Percentiles rank a stretch among this genome's conserved stretches.
Conservation (phyloP, 2,113 vertebrate species). For the Heliornis fulica region DNA sequence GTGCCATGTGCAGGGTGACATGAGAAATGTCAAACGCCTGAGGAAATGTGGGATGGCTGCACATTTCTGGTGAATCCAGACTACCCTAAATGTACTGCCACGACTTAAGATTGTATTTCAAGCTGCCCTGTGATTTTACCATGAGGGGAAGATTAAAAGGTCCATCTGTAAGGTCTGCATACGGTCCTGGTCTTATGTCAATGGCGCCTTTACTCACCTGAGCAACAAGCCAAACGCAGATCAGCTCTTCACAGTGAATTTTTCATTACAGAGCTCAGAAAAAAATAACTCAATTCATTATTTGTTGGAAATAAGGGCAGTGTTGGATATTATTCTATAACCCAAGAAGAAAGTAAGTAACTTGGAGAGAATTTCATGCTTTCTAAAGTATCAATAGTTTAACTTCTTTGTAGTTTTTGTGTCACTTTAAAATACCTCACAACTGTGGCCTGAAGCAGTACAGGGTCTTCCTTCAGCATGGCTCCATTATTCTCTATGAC, state of each 20-base stretch:
- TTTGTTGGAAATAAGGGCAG: background rate
- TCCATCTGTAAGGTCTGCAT: accelerated
- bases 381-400: background rate
- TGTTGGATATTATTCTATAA: background rate
- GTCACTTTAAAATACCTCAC: background rate
- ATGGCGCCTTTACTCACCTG: accelerated
- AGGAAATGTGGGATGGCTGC: accelerated
- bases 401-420: background rate
- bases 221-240: accelerated
- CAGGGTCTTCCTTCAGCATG: background rate
- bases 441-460: background rate
- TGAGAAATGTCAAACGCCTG: accelerated
- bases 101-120: background rate
- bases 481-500: background rate
- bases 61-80: background rate
- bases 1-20: accelerated
- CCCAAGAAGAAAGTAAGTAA: accelerated
- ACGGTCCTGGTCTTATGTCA: accelerated
- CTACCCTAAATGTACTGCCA: background rate
- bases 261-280: background rate
- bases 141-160: background rate
- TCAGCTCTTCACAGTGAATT: accelerated
- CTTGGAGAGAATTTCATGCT: background rate
- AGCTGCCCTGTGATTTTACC: background rate
- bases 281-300: background rate